A percentile compares a stretch with the other conserved stretches of the same genome.
Conservation (phyloP, 2,113 vertebrate genomes). For the Phrynosoma blainvillii region DNA sequence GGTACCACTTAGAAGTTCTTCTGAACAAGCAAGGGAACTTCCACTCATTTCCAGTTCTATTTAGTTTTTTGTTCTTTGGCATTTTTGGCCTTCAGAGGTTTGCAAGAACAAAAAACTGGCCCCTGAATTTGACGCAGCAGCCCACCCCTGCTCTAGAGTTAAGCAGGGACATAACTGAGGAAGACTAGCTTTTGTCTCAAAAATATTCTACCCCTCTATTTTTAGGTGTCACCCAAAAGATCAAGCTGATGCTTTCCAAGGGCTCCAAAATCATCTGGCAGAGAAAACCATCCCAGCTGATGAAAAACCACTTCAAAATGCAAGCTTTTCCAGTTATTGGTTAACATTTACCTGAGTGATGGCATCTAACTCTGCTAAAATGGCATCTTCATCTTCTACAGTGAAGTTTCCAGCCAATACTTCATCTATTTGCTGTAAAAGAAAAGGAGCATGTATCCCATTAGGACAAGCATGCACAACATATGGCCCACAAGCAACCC, state of each 20-base stretch:
- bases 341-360: slow-evolving; percentile 86
- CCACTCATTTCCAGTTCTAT: too few species aligned
- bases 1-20: too few species aligned
- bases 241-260: not conserved
- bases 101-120: too few species aligned
- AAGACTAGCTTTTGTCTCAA: too few species aligned
- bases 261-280: fast-evolving
- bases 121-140: too few species aligned
- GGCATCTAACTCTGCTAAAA: slow-evolving; percentile 89
- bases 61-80: too few species aligned
- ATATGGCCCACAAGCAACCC: too few species aligned
- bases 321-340: fast-evolving
- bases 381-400: slow-evolving; percentile 91
- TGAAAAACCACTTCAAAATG: not conserved
- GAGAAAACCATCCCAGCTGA: fast-evolving
- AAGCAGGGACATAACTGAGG: too few species aligned
- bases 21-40: too few species aligned
- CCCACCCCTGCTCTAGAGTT: not conserved
- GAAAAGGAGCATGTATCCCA: not conserved
- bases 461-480: fast-evolving
- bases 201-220: not conserved
- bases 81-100: too few species aligned
- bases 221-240: fast-evolving
- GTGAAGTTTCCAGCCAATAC: slow-evolving; percentile 88
- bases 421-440: slow-evolving; percentile 92